Evolutionary conservation across 2,888 invertebrate genomes (phyloP).

Genomic region (Chymomyza procnemis): DNA sequence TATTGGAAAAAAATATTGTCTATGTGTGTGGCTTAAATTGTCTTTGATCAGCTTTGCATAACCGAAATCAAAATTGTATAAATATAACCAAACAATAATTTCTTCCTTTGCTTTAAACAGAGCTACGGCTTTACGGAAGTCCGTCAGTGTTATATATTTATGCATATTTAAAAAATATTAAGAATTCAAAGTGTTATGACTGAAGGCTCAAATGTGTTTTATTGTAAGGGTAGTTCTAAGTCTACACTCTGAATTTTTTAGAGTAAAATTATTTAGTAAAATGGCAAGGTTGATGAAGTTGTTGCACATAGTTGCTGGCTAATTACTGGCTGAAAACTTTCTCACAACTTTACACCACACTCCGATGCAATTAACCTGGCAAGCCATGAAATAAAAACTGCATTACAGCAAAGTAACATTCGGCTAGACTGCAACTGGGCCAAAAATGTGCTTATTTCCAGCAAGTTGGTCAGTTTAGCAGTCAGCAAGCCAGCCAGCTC

Average conservation of each 20-base stretch:
- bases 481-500: neutral
- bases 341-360: neutral
- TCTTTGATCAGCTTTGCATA: too few relatives aligned
- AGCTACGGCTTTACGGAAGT: too few relatives aligned
- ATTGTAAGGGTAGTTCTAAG: neutral
- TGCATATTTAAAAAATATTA: too few relatives aligned
- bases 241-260: neutral
- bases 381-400: neutral
- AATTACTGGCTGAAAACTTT: slow-evolving; percentile 1
- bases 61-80: too few relatives aligned
- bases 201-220: too few relatives aligned
- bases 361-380: slow-evolving; percentile 3
- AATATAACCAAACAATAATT: too few relatives aligned
- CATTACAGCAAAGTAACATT: neutral
- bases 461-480: neutral
- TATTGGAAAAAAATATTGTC: too few relatives aligned
- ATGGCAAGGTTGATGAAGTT: neutral
- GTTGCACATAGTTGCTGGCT: neutral
- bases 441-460: neutral
- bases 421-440: neutral
- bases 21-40: too few relatives aligned
- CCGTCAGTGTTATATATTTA: too few relatives aligned
- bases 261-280: neutral
- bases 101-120: too few relatives aligned
- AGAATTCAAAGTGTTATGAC: too few relatives aligned